Conservation (phyloP, 2,888 invertebrate species). For the Pristionchus mayeri region DNA sequence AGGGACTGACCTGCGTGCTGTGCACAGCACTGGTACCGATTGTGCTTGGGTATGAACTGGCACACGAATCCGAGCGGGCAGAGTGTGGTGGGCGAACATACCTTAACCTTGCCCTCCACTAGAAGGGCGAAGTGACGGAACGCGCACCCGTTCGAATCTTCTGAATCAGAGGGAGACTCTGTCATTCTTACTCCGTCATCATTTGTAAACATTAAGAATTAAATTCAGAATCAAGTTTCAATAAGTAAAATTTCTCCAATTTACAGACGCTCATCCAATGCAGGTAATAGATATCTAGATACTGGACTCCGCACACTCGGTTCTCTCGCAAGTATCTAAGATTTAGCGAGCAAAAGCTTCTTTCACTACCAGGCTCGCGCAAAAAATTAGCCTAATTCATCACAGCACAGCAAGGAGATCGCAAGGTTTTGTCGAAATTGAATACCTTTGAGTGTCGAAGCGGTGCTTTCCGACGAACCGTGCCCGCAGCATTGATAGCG, state of each 20-base stretch:
- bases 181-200: too few species aligned
- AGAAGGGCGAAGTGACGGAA: conserved; percentile 39
- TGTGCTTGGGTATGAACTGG: conserved; percentile 62
- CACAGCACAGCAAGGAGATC: not conserved
- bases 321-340: too few species aligned
- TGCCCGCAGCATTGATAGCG: conserved; percentile 47
- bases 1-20: conserved; percentile 57
- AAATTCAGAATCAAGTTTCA: too few species aligned
- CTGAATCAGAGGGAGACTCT: not conserved
- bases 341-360: too few species aligned
- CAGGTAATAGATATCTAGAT: too few species aligned
- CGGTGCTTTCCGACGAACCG: not conserved
- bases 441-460: not conserved
- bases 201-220: too few species aligned
- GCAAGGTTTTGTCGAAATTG: not conserved
- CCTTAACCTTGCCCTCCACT: not conserved
- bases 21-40: conserved; percentile 67
- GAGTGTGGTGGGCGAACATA: conserved; percentile 33
- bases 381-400: too few species aligned
- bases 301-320: too few species aligned
- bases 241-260: too few species aligned
- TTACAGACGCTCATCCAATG: too few species aligned
- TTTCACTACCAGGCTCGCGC: too few species aligned
- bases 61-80: conserved; percentile 67
- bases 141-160: conserved; percentile 33